phyloP scores from a whole-genome alignment of 2,797 vertebrate species.

The Huso huso region DNA sequence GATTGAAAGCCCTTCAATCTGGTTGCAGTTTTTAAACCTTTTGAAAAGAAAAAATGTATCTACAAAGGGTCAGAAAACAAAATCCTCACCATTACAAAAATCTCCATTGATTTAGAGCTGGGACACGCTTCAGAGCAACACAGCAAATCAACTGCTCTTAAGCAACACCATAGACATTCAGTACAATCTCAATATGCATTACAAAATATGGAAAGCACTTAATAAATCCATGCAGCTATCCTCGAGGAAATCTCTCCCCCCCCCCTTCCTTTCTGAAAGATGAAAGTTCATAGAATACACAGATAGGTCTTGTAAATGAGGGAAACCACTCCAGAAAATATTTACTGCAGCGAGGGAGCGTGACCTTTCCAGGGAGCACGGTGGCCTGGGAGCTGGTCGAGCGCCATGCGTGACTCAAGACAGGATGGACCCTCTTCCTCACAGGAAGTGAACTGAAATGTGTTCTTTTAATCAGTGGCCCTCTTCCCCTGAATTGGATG shows the following conservation, averaged over 20 bases:
- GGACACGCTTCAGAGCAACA: too few species aligned
- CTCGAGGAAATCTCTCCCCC: neutral
- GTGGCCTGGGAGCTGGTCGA: neutral
- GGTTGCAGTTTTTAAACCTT: too few species aligned
- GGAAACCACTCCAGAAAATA: slow-evolving; percentile 28
- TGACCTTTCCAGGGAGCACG: neutral
- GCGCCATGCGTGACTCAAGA: slow-evolving; percentile 21
- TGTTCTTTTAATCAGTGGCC: slow-evolving; percentile 24
- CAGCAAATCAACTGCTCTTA: too few species aligned
- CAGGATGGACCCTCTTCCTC: slow-evolving; percentile 28
- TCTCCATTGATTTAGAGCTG: too few species aligned
- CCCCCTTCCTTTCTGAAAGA: neutral
- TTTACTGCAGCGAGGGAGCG: slow-evolving; percentile 24
- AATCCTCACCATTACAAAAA: too few species aligned
- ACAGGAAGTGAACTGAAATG: slow-evolving; percentile 28
- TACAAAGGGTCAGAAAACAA: too few species aligned
- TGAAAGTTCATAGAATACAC: neutral
- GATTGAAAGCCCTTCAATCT: too few species aligned
- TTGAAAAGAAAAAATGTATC: too few species aligned
- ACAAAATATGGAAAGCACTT: too few species aligned
- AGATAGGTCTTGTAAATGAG: slow-evolving; percentile 17
- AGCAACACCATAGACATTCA: too few species aligned
- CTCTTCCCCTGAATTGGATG: neutral
- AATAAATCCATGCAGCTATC: too few species aligned
- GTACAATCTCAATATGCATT: too few species aligned